A percentile compares a stretch with the other conserved stretches of the same genome.
phyloP scores from a whole-genome alignment of 2,888 invertebrate species.

The Zhengitettix transpicula region DNA sequence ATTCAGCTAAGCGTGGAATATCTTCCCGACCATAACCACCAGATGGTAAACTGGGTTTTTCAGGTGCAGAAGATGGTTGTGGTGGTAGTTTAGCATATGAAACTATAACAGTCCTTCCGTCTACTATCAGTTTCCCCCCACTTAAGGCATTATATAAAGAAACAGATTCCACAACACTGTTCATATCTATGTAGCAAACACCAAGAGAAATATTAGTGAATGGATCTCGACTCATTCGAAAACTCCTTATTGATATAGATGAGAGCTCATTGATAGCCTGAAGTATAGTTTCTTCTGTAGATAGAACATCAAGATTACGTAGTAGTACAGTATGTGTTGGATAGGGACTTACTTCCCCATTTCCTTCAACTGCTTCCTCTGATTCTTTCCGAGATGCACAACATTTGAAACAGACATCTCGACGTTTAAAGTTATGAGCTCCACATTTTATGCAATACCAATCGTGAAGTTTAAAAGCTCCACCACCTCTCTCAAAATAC shows the following conservation, averaged over 20 bases:
- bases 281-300: conserved; percentile 83
- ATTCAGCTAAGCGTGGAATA: conserved; percentile 56
- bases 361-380: conserved; percentile 66
- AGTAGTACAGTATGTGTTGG: conserved; percentile 44
- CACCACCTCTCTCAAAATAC: conserved; percentile 49
- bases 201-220: conserved; percentile 69
- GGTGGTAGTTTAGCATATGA: conserved; percentile 19
- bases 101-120: conserved; percentile 10
- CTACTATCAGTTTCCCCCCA: conserved; percentile 28
- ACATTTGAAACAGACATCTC: conserved; percentile 90
- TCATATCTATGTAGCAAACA: conserved; percentile 66
- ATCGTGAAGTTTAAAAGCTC: neutral
- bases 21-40: conserved; percentile 28
- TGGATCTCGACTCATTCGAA: conserved; percentile 69
- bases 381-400: conserved; percentile 73
- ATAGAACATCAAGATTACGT: conserved; percentile 77
- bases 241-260: conserved; percentile 59
- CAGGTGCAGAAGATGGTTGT: neutral
- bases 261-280: conserved; percentile 58
- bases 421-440: conserved; percentile 87
- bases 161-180: conserved; percentile 68
- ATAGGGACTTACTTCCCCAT: conserved; percentile 38
- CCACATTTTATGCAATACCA: conserved; percentile 53
- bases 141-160: conserved; percentile 55
- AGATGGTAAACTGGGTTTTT: neutral